A percentile compares a stretch with the other conserved stretches of the same genome.
Conservation (phyloP, 2,797 vertebrate genomes). For the Malurus splendens region DNA sequence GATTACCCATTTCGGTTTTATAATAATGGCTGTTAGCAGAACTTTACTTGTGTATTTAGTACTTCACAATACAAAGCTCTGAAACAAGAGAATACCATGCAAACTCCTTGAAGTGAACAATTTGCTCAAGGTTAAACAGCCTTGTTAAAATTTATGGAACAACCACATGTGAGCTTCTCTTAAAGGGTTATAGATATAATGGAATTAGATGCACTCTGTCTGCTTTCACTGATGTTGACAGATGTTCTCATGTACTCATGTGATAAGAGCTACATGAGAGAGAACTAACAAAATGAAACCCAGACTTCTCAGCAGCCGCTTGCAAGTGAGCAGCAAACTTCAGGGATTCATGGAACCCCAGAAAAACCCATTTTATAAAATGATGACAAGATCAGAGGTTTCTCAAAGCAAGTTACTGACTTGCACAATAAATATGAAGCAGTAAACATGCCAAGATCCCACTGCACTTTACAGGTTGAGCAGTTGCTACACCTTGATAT, state of each 20-base stretch:
- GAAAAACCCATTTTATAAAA: not conserved
- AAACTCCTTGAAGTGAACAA: not conserved
- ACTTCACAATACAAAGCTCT: not conserved
- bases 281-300: not conserved
- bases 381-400: not conserved
- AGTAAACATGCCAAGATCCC: not conserved
- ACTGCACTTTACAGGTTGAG: not conserved
- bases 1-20: not conserved
- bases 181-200: not conserved
- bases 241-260: fast-evolving
- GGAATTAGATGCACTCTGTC: not conserved
- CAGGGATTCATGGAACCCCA: not conserved
- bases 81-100: not conserved
- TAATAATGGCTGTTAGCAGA: not conserved
- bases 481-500: not conserved
- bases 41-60: not conserved
- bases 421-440: not conserved
- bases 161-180: not conserved
- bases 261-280: not conserved
- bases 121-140: not conserved
- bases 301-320: not conserved
- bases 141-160: not conserved
- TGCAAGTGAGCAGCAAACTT: not conserved
- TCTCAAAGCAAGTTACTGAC: not conserved
- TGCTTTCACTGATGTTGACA: not conserved